These are phyloP conservation scores for Heterodera carotae DNA, from an alignment of 1,140 invertebrate species.

Conservation along the genomic window DNA sequence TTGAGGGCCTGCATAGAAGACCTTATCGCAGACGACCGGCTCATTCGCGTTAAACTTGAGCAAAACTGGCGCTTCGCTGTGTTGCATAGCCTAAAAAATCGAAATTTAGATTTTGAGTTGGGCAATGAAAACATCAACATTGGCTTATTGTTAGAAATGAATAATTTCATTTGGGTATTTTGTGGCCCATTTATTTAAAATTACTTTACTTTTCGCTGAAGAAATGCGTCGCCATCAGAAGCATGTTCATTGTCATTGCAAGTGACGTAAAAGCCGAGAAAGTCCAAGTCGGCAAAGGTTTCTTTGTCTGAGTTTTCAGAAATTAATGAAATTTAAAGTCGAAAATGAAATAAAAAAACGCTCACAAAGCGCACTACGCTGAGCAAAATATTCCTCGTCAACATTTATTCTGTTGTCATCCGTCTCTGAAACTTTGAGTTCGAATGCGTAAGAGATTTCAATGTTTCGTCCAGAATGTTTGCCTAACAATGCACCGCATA, in stretches of 20 bases:
- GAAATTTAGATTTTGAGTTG: no score
- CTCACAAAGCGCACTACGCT: slow-evolving; percentile 41
- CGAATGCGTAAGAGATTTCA: slow-evolving; percentile 51
- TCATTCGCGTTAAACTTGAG: slow-evolving; percentile 44
- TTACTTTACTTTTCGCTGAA: slow-evolving; percentile 26
- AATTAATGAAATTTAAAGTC: slow-evolving; percentile 17
- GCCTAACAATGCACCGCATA: slow-evolving; percentile 45
- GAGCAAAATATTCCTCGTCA: slow-evolving; percentile 52
- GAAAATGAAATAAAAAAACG: slow-evolving; percentile 12
- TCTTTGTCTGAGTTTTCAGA: slow-evolving; percentile 43
- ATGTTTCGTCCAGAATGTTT: slow-evolving; percentile 43
- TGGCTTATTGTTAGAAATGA: no score
- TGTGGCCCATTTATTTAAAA: no score
- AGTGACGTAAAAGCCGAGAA: slow-evolving; percentile 51
- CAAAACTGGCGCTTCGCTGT: slow-evolving; percentile 41
- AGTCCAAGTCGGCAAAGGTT: slow-evolving; percentile 50
- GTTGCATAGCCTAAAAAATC: slow-evolving; percentile 26
- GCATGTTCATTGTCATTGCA: slow-evolving; percentile 30
- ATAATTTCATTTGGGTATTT: no score
- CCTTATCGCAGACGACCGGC: slow-evolving; percentile 43
- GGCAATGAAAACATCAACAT: no score
- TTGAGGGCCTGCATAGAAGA: no score
- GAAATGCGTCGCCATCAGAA: slow-evolving; percentile 23
- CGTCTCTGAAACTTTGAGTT: slow-evolving; percentile 20
- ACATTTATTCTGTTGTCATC: slow-evolving; percentile 25